Conservation (phyloP, 2,113 vertebrate genomes). For the Laticauda laticaudata region DNA sequence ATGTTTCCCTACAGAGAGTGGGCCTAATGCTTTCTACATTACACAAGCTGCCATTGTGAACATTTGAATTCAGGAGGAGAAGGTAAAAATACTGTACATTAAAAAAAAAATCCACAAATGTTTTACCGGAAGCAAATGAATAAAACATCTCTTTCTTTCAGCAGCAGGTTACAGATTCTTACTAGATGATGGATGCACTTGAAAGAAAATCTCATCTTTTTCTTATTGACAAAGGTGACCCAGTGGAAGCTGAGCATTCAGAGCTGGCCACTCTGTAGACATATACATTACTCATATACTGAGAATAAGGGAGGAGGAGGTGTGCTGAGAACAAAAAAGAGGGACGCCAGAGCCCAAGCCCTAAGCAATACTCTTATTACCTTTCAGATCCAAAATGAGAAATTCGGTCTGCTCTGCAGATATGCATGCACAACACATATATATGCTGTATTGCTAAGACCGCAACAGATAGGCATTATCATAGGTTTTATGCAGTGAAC, state of each 20-base stretch:
- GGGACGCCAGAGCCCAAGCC: background rate
- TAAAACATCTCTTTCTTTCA: slow-evolving; percentile 71
- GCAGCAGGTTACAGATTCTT: slow-evolving; percentile 62
- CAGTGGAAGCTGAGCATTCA: slow-evolving; percentile 63
- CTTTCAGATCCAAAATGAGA: slow-evolving; percentile 24
- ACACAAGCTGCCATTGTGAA: background rate
- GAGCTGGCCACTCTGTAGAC: slow-evolving; percentile 62
- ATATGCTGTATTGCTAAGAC: background rate
- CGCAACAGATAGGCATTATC: background rate
- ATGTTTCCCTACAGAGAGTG: background rate
- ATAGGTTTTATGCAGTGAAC: background rate
- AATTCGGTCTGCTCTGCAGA: background rate
- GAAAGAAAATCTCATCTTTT: slow-evolving; percentile 68
- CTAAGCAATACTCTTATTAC: slow-evolving; percentile 11
- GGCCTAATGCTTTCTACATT: background rate
- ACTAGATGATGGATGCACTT: slow-evolving; percentile 59
- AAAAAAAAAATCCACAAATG: slow-evolving; percentile 56
- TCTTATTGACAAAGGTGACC: slow-evolving; percentile 70
- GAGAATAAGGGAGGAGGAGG: background rate
- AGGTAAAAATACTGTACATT: background rate
- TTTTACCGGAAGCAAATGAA: slow-evolving; percentile 62
- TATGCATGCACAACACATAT: background rate
- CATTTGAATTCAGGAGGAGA: background rate
- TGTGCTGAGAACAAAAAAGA: background rate
- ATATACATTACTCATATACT: slow-evolving; percentile 34